Evolutionary conservation across 2,797 vertebrate species (phyloP), one percentile per base, ranked within the genome.

Genomic region (Hippoglossus hippoglossus): DNA sequence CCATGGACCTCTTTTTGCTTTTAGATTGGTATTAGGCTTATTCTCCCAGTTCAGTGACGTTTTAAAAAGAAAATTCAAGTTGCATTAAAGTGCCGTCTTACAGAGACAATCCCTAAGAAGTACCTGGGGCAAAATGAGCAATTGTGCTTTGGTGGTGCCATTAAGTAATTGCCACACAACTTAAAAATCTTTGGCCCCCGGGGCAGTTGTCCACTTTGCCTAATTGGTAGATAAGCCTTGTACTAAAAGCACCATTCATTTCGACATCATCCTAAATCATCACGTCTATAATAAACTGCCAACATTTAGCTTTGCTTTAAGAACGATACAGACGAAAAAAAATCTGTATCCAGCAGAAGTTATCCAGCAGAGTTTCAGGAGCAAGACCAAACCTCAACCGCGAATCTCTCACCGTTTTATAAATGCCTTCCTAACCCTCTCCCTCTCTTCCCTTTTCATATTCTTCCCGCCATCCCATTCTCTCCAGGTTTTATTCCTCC

Each of bases 21-120:
- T 61, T 36, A 44, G 56, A 59, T 46, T 59, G 56, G n/a, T 28
- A 31, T 46, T 60, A 41, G 41, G 28, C 47, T 85, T 56, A 67
- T 21, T 51, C 16, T 74, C 19, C 53, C 44, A 64, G 31, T 67
- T 59, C 61, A 69, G 21, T 50, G 64, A 67, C 12, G 10, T 65
- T 67, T 63, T 36, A 62, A 24, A 24, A 64, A 21, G 24, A 68
- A 52, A 31, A 34, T 6, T 21, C 41, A 47, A 50, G 26, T 41
- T 28, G 53, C 15, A 50, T 54, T 8, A 60, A 79, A 77, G 39
- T 15, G 41, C 21, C 51, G 31, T 66, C 34, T 73, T 34, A 31
- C 8, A 21, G 55, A 61, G 21, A 73, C 6, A 77, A 60, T 59
- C 47, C 36, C 39, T 4, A 7, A 62, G 13, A 62, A 66, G 56